Conservation (phyloP, 2,113 vertebrate species). For the Gulo gulo region DNA sequence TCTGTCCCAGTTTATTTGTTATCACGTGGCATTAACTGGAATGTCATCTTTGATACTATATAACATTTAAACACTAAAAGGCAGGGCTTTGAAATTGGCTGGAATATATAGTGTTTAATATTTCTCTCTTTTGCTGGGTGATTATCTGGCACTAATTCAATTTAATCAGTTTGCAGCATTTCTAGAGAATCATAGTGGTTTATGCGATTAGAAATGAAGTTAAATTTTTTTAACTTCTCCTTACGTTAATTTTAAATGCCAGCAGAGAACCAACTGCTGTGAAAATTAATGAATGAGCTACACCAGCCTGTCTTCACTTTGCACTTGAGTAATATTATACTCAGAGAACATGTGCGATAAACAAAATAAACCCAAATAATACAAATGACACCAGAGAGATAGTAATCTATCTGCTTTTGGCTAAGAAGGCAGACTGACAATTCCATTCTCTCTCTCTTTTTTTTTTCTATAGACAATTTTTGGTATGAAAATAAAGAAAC, state of each 20-base stretch:
- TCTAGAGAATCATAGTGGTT: slow-evolving; percentile 77
- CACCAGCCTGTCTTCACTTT: slow-evolving; percentile 81
- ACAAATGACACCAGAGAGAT: slow-evolving; percentile 37
- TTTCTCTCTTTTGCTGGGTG: slow-evolving; percentile 75
- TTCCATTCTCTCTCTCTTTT: neutral
- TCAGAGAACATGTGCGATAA: slow-evolving; percentile 76
- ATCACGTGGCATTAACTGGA: neutral
- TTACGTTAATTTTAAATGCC: slow-evolving; percentile 83
- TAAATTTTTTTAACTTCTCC: slow-evolving; percentile 82
- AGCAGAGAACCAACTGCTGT: slow-evolving; percentile 84
- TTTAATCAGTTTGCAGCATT: slow-evolving; percentile 79
- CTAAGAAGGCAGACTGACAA: neutral
- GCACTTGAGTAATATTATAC: slow-evolving; percentile 74
- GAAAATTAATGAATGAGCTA: slow-evolving; percentile 86
- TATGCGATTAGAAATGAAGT: slow-evolving; percentile 79
- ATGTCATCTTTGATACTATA: neutral
- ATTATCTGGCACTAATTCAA: slow-evolving; percentile 80
- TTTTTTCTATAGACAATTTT: neutral
- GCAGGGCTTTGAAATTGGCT: slow-evolving; percentile 66
- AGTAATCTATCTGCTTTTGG: slow-evolving; percentile 46
- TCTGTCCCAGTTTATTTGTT: neutral
- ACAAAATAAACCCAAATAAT: slow-evolving; percentile 56
- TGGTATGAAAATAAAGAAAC: neutral
- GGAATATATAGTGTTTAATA: slow-evolving; percentile 74
- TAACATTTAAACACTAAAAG: slow-evolving; percentile 70